phyloP scores from a whole-genome alignment of 1,140 invertebrate genomes.

The Elysia chlorotica region DNA sequence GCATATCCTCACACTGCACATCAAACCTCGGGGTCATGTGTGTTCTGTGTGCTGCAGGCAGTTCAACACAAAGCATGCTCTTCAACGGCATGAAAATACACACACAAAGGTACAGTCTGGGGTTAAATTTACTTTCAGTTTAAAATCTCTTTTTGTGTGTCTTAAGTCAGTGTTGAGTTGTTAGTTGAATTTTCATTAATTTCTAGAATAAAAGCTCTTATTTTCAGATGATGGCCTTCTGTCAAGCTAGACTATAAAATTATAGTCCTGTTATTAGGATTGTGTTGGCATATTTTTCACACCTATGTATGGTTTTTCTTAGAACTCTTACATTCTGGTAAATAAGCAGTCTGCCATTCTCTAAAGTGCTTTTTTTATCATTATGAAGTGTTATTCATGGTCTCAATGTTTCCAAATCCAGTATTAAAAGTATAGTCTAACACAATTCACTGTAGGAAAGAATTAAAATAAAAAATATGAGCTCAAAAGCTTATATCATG shows the following conservation, averaged over 20 bases:
- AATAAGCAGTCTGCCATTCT: too few relatives aligned
- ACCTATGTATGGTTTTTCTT: too few relatives aligned
- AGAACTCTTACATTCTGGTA: too few relatives aligned
- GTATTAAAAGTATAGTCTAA: too few relatives aligned
- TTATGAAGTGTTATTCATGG: too few relatives aligned
- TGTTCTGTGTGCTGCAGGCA: constrained; percentile 57
- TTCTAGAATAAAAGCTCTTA: not conserved
- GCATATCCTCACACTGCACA: constrained; percentile 61
- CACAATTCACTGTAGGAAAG: too few relatives aligned
- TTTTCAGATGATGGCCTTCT: not conserved
- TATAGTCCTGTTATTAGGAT: not conserved
- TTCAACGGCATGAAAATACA: constrained; percentile 58
- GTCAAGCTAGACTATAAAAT: not conserved
- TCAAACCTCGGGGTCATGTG: constrained; percentile 54
- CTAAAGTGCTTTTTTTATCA: too few relatives aligned
- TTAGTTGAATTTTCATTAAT: not conserved
- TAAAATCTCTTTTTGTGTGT: not conserved
- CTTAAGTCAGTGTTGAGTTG: not conserved
- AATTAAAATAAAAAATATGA: too few relatives aligned
- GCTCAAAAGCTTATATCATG: too few relatives aligned
- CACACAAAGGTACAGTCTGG: constrained; percentile 37
- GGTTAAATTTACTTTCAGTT: too few relatives aligned
- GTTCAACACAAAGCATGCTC: constrained; percentile 63
- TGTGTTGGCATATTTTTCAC: not conserved
- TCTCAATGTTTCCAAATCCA: too few relatives aligned